Evolutionary conservation across 2,797 vertebrate species (phyloP).

Genomic region (Anguilla marmorata): DNA sequence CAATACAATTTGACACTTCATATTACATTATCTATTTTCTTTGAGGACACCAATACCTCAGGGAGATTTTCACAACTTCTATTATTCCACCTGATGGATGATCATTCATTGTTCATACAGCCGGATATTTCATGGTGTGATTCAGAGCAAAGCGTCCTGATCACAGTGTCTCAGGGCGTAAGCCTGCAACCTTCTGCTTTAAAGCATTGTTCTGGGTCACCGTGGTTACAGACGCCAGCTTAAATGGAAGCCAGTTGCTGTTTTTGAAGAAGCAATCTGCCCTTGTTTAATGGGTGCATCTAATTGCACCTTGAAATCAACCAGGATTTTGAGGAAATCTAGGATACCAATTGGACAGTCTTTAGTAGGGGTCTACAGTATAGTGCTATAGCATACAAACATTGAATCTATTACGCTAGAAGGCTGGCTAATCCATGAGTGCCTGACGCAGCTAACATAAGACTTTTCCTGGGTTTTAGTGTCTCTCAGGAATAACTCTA

Average conservation of each 20-base stretch:
- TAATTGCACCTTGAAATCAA: not conserved
- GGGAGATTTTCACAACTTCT: not conserved
- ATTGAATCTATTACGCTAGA: too few relatives aligned
- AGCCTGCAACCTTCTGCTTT: not conserved
- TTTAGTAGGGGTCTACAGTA: too few relatives aligned
- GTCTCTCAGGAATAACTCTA: too few relatives aligned
- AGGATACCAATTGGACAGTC: too few relatives aligned
- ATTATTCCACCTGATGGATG: not conserved
- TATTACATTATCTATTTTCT: not conserved
- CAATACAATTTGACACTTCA: slow-evolving; percentile 3
- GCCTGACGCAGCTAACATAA: not conserved
- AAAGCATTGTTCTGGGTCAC: not conserved
- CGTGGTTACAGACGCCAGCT: not conserved
- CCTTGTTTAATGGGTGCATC: not conserved
- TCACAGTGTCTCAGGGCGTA: not conserved
- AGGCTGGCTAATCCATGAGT: too few relatives aligned
- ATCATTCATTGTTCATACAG: not conserved
- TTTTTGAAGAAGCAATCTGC: not conserved
- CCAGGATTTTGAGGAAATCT: not conserved
- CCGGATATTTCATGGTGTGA: not conserved
- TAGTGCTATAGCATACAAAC: too few relatives aligned
- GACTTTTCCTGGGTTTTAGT: not conserved
- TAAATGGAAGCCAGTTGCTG: not conserved
- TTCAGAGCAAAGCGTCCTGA: not conserved
- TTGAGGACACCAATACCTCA: not conserved